Conservation (phyloP, 2,888 invertebrate species). For the Orthosia incerta region DNA sequence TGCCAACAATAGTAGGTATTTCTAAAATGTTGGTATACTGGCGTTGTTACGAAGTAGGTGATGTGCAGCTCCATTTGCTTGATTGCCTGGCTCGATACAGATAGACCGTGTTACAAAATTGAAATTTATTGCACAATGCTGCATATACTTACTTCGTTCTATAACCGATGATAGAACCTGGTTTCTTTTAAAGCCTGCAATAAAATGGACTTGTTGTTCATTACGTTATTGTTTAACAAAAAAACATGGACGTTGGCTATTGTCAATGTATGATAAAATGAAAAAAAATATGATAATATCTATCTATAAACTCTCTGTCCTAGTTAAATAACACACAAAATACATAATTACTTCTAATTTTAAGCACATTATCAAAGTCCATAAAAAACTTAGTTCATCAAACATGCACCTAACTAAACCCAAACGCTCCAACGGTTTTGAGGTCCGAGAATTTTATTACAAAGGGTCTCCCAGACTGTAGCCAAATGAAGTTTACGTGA, state of each 20-base stretch:
- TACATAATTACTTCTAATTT: constrained; percentile 8
- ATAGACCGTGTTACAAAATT: constrained; percentile 2
- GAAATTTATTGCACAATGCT: constrained; percentile 1
- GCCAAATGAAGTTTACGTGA: constrained; percentile 68
- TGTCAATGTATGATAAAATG: too few species aligned
- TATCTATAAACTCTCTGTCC: background rate
- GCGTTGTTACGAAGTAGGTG: background rate
- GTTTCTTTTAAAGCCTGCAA: background rate
- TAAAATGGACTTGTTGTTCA: background rate
- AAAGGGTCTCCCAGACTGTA: constrained; percentile 59
- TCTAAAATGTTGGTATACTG: background rate
- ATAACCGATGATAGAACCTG: background rate
- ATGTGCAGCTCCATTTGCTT: background rate
- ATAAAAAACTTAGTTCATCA: constrained; percentile 33
- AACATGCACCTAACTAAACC: constrained; percentile 47
- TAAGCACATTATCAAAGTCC: background rate
- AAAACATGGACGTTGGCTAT: background rate
- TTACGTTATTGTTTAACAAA: background rate
- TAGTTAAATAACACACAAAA: constrained; percentile 7
- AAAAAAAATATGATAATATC: background rate
- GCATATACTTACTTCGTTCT: too few species aligned
- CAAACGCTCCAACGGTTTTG: constrained; percentile 57
- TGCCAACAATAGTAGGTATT: background rate
- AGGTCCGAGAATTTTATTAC: constrained; percentile 70
- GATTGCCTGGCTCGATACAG: constrained; percentile 13